These are phyloP conservation scores for Hylia prasina DNA, from an alignment of 2,113 vertebrate species.

Conservation along the genomic window DNA sequence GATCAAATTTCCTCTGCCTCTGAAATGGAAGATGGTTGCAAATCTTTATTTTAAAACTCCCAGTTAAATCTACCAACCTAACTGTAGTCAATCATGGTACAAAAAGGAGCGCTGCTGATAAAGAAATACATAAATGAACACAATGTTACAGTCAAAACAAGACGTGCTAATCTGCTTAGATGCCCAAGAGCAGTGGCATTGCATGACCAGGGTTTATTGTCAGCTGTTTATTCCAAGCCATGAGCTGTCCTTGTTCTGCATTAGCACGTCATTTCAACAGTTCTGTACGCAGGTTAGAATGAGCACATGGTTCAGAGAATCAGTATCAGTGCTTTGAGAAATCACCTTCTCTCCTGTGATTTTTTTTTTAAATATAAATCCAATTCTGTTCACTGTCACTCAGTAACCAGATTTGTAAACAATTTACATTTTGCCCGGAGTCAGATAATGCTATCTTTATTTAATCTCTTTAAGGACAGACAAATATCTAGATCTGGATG, in stretches of 20 bases:
- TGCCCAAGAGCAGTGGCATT: not conserved
- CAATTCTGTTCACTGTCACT: not conserved
- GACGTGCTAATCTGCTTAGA: not conserved
- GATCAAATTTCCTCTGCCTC: not conserved
- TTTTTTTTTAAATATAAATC: not conserved
- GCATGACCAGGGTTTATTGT: not conserved
- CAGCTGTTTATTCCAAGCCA: not conserved
- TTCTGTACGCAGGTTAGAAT: not conserved
- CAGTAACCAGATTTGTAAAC: constrained; percentile 8
- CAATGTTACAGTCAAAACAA: not conserved
- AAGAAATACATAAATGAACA: not conserved
- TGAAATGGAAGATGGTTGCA: not conserved
- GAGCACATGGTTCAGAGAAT: not conserved
- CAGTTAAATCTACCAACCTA: not conserved
- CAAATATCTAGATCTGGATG: not conserved
- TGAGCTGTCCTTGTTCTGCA: not conserved
- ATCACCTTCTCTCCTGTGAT: not conserved
- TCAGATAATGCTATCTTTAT: not conserved
- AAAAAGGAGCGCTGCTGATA: not conserved
- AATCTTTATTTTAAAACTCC: not conserved
- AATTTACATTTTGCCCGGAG: constrained; percentile 1
- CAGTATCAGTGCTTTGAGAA: not conserved
- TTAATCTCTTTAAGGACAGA: not conserved
- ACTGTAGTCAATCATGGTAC: not conserved
- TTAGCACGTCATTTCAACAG: not conserved